Evolutionary conservation across 2,888 invertebrate genomes (phyloP), one percentile per base, ranked within the genome.

Genomic region (Phaedon cochleariae): DNA sequence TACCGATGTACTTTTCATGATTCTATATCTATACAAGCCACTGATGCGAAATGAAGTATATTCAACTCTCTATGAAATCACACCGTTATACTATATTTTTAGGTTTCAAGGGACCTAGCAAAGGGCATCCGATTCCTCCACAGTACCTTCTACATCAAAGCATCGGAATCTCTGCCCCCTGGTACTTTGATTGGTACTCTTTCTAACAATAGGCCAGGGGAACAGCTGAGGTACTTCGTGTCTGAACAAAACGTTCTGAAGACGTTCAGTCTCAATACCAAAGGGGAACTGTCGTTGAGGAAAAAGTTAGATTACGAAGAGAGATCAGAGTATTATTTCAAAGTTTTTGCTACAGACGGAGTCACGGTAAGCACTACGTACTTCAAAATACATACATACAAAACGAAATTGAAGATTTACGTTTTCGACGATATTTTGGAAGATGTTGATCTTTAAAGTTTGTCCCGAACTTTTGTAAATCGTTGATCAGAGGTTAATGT

Each of bases 301-400:
- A 89, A 90, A 61, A 85, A 90, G 15, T 84, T 96, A 59, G 95
- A 96, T 85, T 95, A 90, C 80, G 96, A 96, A 82, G 87, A 88
- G 41, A 85, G 86, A 63, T 88, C 89, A 37, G 86, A 86, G 31
- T 94, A 94, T 81, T 85, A 88, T 64, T 93, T 96, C 81, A 89
- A 91, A 76, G 92, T 94, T 45, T 90, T 92, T 82, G 94, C 93
- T 55, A 92, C 94, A 0, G 95, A 96, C 82, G 92, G 92, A 15
- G 81, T 85, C 68, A 88, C 90, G 74, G 92, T 92, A 81, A 85
- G 87, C 26, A 26, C 26, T 26, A 7, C n/a, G n/a, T n/a, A n/a
- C n/a, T n/a, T n/a, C n/a, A n/a, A n/a, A n/a, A n/a, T n/a, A n/a
- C n/a, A n/a, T n/a, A n/a, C n/a, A n/a, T n/a, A n/a, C n/a, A n/a